A percentile compares a stretch with the other conserved stretches of the same genome.
These are phyloP conservation scores for Papilio polytes DNA, from an alignment of 1,140 invertebrate species.

Conservation along the genomic window DNA sequence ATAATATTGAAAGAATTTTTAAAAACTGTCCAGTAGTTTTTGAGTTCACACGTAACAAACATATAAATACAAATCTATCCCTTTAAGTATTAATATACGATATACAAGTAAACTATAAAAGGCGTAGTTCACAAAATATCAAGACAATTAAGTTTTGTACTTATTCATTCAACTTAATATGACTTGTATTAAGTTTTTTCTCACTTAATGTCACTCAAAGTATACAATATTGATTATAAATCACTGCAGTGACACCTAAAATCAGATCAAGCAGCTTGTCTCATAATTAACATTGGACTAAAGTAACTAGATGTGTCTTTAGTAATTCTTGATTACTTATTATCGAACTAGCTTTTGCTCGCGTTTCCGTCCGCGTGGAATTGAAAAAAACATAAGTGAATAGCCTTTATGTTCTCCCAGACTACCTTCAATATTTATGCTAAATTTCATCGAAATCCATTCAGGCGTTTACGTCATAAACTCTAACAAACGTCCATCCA, in stretches of 20 bases:
- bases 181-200: not conserved
- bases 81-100: no score
- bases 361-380: no score
- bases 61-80: no score
- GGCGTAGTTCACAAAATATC: not conserved
- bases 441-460: no score
- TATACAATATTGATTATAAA: not conserved
- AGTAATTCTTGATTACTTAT: not conserved
- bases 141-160: not conserved
- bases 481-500: no score
- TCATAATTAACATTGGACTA: not conserved
- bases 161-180: not conserved
- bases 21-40: not conserved
- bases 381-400: no score
- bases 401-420: no score
- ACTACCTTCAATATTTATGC: no score
- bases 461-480: no score
- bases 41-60: no score
- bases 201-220: not conserved
- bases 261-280: slow-evolving; percentile 11
- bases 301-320: not conserved
- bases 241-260: not conserved
- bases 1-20: not conserved
- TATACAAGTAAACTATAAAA: no score
- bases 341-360: not conserved